A percentile compares a stretch with the other conserved stretches of the same genome.
These are phyloP conservation scores for Elachura formosa DNA, from an alignment of 2,113 vertebrate species.

Conservation along the genomic window DNA sequence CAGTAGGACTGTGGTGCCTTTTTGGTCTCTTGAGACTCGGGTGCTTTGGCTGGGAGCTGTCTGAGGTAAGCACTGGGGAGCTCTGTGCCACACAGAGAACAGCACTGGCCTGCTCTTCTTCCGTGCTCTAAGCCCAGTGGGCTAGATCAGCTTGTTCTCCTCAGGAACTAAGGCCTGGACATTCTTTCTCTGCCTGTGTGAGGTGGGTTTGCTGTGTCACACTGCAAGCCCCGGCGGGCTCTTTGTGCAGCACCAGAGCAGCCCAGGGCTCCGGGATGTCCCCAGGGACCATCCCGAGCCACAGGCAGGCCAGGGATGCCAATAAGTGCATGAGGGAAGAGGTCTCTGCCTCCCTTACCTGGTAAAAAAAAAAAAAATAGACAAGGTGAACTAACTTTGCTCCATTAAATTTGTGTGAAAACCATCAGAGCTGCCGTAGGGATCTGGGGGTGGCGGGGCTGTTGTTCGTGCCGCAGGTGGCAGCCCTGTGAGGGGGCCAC, in stretches of 20 bases:
- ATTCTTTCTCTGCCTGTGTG: not conserved
- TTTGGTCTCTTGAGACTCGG: not conserved
- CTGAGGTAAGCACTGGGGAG: not conserved
- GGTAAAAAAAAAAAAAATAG: not conserved
- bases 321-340: not conserved
- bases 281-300: not conserved
- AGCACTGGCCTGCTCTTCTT: not conserved
- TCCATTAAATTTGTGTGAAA: fast-evolving
- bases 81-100: not conserved
- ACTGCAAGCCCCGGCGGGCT: not conserved
- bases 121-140: not conserved
- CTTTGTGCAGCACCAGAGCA: not conserved
- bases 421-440: fast-evolving
- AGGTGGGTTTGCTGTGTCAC: not conserved
- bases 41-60: slow-evolving; percentile 19
- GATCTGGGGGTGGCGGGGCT: not conserved
- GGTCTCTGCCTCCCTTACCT: not conserved
- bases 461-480: too few relatives aligned
- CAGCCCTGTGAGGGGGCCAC: not conserved
- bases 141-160: not conserved
- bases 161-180: not conserved
- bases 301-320: not conserved
- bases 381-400: not conserved
- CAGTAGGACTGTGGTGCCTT: not conserved
- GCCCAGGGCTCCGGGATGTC: not conserved